phyloP scores from a whole-genome alignment of 2,888 invertebrate genomes.

The Empis stercorea region DNA sequence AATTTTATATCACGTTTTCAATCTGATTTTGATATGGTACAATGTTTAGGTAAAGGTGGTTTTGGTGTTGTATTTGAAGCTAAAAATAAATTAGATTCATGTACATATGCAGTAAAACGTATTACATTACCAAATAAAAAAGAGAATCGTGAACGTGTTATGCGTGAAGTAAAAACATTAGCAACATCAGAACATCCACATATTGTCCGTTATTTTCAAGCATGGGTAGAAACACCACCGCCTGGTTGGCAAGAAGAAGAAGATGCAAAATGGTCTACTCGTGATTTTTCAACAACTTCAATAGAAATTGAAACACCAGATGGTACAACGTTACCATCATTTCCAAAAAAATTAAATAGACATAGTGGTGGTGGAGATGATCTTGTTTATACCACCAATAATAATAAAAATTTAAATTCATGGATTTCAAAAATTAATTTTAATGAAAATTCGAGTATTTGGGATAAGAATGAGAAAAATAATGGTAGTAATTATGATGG shows the following conservation, averaged over 20 bases:
- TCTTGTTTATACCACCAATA: too few species aligned
- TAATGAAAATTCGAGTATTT: neutral
- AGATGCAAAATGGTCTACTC: conserved; percentile 43
- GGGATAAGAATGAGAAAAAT: conserved; percentile 16
- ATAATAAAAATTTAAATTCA: conserved; percentile 13
- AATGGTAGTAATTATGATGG: conserved; percentile 20
- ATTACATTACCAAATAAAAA: conserved; percentile 76
- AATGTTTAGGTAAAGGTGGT: conserved; percentile 78
- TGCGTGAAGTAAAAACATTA: conserved; percentile 88
- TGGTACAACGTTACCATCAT: conserved; percentile 23
- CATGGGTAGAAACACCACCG: conserved; percentile 92
- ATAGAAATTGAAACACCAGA: conserved; percentile 35
- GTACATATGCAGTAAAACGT: conserved; percentile 88
- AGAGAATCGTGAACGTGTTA: conserved; percentile 71
- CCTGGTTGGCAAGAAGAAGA: conserved; percentile 71
- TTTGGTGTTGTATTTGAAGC: conserved; percentile 96
- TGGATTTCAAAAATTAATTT: conserved; percentile 13
- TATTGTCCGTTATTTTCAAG: conserved; percentile 88
- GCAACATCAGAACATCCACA: conserved; percentile 90
- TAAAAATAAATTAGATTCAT: conserved; percentile 84
- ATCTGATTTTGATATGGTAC: conserved; percentile 70
- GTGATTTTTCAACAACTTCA: conserved; percentile 28
- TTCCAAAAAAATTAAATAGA: neutral
- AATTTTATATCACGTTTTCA: conserved; percentile 52
- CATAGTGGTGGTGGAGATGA: neutral